These are phyloP conservation scores for Myrmecophaga tridactyla DNA, from an alignment of 2,113 vertebrate species.

Conservation along the genomic window DNA sequence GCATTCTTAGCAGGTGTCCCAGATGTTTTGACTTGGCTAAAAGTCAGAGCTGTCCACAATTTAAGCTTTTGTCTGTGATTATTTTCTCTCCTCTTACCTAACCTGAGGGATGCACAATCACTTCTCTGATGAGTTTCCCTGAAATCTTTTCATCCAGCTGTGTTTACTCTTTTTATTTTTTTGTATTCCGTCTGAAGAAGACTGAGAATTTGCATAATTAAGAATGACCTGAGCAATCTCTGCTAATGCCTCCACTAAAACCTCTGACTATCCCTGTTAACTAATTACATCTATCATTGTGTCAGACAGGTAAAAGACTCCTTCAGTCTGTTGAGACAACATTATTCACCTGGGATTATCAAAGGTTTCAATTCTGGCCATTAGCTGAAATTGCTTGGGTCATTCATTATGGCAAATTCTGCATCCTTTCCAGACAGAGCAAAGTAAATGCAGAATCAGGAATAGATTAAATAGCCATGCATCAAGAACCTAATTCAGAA, in stretches of 20 bases:
- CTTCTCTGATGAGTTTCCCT: slow-evolving; percentile 36
- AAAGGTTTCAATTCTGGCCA: slow-evolving; percentile 78
- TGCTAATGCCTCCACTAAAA: slow-evolving; percentile 81
- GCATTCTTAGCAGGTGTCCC: not conserved
- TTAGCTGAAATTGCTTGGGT: slow-evolving; percentile 79
- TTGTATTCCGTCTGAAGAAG: slow-evolving; percentile 80
- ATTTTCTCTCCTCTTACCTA: not conserved
- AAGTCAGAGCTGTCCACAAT: not conserved
- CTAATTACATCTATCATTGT: slow-evolving; percentile 81
- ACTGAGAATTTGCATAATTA: slow-evolving; percentile 87
- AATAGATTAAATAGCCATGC: slow-evolving; percentile 49
- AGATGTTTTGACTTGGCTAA: not conserved
- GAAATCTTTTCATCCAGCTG: slow-evolving; percentile 83
- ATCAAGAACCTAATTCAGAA: not conserved
- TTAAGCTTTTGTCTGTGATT: not conserved
- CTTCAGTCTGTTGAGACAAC: slow-evolving; percentile 80
- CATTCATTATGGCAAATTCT: slow-evolving; percentile 79
- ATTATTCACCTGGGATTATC: slow-evolving; percentile 83
- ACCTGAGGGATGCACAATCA: slow-evolving; percentile 42
- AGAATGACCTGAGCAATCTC: slow-evolving; percentile 84
- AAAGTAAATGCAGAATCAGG: slow-evolving; percentile 70
- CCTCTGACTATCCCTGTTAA: slow-evolving; percentile 79
- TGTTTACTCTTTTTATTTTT: slow-evolving; percentile 84
- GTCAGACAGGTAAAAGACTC: slow-evolving; percentile 84
- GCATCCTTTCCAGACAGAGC: slow-evolving; percentile 68